phyloP scores from a whole-genome alignment of 2,797 vertebrate species.

The Epinephelus awoara region DNA sequence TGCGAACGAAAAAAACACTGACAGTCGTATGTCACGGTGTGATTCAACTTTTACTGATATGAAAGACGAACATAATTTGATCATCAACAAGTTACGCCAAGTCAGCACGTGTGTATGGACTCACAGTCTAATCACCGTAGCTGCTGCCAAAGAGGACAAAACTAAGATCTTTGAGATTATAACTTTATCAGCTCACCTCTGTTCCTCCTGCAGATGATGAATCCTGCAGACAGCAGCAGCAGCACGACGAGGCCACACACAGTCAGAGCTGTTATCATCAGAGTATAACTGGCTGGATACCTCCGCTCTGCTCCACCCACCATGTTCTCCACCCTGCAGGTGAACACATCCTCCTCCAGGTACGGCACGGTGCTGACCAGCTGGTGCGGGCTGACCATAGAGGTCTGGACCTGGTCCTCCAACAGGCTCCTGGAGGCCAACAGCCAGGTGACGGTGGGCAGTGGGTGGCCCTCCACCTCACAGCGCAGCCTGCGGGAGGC shows the following conservation, averaged over 20 bases:
- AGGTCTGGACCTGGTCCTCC: background rate
- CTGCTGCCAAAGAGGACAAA: no score
- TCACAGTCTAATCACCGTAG: no score
- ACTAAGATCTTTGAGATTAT: no score
- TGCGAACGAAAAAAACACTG: no score
- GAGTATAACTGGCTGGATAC: background rate
- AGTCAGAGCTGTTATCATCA: background rate
- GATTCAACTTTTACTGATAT: no score
- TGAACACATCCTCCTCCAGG: slow-evolving; percentile 20
- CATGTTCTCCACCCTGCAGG: slow-evolving; percentile 22
- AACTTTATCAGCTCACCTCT: slow-evolving; percentile 8
- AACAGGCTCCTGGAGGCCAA: background rate
- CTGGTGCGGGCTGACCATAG: rapidly evolving
- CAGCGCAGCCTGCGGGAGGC: slow-evolving; percentile 35
- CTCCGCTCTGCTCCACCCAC: background rate
- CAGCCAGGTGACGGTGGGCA: slow-evolving; percentile 27
- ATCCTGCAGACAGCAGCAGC: background rate
- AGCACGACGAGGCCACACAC: background rate
- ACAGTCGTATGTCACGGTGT: no score
- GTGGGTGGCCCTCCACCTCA: slow-evolving; percentile 29
- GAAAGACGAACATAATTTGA: no score
- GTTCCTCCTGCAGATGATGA: background rate
- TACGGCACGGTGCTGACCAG: slow-evolving; percentile 27
- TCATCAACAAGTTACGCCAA: no score
- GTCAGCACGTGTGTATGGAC: no score